These are phyloP conservation scores for Falco peregrinus DNA, from an alignment of 2,797 vertebrate species.

Conservation along the genomic window DNA sequence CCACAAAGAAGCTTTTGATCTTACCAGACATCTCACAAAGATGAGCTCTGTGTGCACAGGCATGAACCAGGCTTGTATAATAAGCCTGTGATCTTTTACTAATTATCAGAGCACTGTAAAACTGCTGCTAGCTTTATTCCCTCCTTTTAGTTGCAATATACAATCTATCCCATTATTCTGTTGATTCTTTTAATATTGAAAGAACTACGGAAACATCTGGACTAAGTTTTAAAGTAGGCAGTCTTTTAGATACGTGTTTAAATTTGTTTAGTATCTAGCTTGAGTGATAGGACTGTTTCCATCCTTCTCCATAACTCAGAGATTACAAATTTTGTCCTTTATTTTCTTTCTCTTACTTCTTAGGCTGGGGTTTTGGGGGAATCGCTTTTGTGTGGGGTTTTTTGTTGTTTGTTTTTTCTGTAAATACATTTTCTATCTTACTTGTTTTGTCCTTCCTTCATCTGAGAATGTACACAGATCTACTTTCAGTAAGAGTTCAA, in stretches of 20 bases:
- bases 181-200: constrained; percentile 21
- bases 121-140: neutral
- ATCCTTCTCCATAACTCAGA: neutral
- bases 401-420: neutral
- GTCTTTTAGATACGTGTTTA: constrained; percentile 15
- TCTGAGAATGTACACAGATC: neutral
- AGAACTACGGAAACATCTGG: neutral
- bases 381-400: neutral
- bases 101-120: neutral
- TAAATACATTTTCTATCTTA: neutral
- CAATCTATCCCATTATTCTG: constrained; percentile 31
- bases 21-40: neutral
- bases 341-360: neutral
- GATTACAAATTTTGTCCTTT: neutral
- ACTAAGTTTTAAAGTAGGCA: constrained; percentile 35
- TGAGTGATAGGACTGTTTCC: neutral
- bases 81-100: neutral
- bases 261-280: constrained; percentile 34
- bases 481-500: neutral
- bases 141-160: constrained; percentile 38
- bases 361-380: neutral
- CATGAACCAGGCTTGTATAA: neutral
- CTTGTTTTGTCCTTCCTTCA: neutral
- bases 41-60: neutral
- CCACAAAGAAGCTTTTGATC: neutral